Base-by-base conservation (phyloP, 1,140 invertebrate genomes). In the Microplitis mediator region DNA sequence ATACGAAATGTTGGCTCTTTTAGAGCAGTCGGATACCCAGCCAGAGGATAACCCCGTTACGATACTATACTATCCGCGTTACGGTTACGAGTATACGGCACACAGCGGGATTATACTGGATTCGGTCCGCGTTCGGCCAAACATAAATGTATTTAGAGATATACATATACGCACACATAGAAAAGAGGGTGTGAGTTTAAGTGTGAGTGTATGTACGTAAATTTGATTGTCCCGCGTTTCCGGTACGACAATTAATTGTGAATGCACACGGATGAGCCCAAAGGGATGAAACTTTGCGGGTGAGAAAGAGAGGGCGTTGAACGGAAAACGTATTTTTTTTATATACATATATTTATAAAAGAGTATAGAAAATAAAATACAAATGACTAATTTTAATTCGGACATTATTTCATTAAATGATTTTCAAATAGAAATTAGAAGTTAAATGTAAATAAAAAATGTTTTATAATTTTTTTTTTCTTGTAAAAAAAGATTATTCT, bases 191-290 rank as follows among this genome's bases (percentile, higher is more conserved):
- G 39, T 45, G 31, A 56, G 50, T 50, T 23, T 14, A 60, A 63
- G 39, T 11, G 39, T 45, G 39, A 45, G 39, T 45, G 39, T 45
- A 45, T 45, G 39, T 34, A 67, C 64, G 70, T 74, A 70, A 75
- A 79, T 76, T 77, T 76, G 73, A 77, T 77, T 75, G 76, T 77
- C 74, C 69, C 64, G 56, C 62, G 60, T 60, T 64, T 63, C 51
- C 60, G 60, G 45, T 36, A 60, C 74, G 69, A 75, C 74, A 72
- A 75, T 75, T 75, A 75, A 75, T 75, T 75, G 70, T 69, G 69
- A 75, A 72, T 75, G 69, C 65, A 72, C 74, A 51, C 58, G 66
- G 50, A 72, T 72, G 65, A 65, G 65, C 72, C 65, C 58, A 62
- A 72, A 64, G 74, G 66, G 70, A 71, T 70, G 67, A 74, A 71